Percentiles rank a stretch among this genome's conserved stretches.
Conservation (phyloP, 2,797 vertebrate species). For the Macropus fuliginosus region DNA sequence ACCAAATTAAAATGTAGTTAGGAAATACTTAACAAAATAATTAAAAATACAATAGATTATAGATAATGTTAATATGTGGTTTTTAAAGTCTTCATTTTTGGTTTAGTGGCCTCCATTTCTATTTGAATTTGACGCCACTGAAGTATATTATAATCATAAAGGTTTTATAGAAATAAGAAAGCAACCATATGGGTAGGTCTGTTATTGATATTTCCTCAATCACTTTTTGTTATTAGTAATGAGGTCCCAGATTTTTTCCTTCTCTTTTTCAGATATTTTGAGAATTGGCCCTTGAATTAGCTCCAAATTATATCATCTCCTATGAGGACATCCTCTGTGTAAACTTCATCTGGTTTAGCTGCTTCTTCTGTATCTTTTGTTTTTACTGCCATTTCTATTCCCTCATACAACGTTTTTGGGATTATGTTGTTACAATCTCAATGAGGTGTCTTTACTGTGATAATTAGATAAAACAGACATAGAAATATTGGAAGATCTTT, state of each 20-base stretch:
- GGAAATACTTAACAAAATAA: background rate
- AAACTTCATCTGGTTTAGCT: background rate
- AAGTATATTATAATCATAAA: background rate
- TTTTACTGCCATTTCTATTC: background rate
- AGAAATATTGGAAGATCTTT: background rate
- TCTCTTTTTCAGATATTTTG: background rate
- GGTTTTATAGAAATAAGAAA: background rate
- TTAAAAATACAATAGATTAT: background rate
- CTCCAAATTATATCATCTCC: background rate
- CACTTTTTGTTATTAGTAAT: background rate
- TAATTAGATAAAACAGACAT: background rate
- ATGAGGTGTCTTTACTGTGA: background rate
- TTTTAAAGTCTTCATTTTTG: background rate
- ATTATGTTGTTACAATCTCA: background rate
- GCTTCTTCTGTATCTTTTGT: background rate
- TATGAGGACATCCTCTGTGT: background rate
- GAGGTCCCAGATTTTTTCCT: background rate
- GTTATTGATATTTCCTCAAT: background rate
- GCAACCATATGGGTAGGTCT: background rate
- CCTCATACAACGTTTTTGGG: background rate
- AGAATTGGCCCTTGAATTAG: background rate
- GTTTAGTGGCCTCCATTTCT: background rate
- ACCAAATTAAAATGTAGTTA: background rate
- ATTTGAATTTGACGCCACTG: background rate
- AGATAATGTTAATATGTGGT: background rate